Base-by-base conservation (phyloP, 2,113 vertebrate species). In the Vulpes lagopus region DNA sequence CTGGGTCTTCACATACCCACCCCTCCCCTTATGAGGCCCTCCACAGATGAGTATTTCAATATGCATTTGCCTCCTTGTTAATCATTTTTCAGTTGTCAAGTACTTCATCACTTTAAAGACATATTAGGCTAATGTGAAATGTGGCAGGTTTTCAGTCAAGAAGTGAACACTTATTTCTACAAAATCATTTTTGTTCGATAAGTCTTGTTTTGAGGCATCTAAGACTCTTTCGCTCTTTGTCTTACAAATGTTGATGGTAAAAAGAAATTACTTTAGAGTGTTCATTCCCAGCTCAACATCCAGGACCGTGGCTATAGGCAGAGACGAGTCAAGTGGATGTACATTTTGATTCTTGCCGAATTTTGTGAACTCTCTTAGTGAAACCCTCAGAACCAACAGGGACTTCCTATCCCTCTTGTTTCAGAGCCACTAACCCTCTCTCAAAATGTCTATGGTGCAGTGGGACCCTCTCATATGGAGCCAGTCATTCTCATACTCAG, bases 131-230 rank as follows among this genome's bases (percentile, higher is more conserved):
- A 97, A 85, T 32, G 10, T 71, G 27, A 94, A 97, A 85, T 79
- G 67, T 88, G 93, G 71, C 80, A 94, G 51, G 55, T 95, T 97
- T 96, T 97, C 64, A 67, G 85, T 80, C 92, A 76, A 59, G n/a
- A 92, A 92, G 71, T 69, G 95, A 97, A 92, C 74, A 88, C 90
- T 94, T 89, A 90, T 95, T 93, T 97, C 87, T 71, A 84, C 60
- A 81, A 95, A 94, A 92, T 78, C 62, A 88, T 71, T 93, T 90
- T 89, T 91, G 62, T 83, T 92, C 87, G 59, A 67, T 95, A 94
- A 93, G 65, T 32, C 79, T 93, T 80, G 38, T 89, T 97, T 97
- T 90, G 69, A 88, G 32, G 11, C 53, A 69, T 83, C 73, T 38
- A 20, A 55, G 17, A 74, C 20, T 94, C 59, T 85, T 80, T 74